Conservation (phyloP, 2,797 vertebrate species). For the Coccyzus lansbergi region DNA sequence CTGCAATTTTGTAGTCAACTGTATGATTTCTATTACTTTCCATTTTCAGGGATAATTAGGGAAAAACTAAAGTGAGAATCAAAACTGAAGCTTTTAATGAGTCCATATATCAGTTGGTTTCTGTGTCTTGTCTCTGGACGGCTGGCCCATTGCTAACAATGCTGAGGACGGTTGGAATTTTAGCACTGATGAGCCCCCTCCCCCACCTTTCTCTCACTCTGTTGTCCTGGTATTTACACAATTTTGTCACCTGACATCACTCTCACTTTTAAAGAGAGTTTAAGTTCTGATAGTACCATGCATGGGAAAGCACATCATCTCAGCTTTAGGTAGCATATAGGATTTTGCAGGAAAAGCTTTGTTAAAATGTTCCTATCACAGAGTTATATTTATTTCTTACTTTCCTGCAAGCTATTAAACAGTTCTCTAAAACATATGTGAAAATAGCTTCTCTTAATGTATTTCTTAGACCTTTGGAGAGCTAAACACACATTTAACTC, state of each 20-base stretch:
- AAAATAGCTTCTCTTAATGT: slow-evolving; percentile 67
- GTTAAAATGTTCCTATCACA: not conserved
- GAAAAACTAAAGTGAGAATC: not conserved
- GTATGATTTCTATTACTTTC: not conserved
- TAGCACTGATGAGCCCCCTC: not conserved
- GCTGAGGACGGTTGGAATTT: not conserved
- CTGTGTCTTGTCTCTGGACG: not conserved
- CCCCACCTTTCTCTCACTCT: not conserved
- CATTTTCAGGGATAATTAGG: not conserved
- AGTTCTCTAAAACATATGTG: not conserved
- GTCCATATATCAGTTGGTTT: not conserved
- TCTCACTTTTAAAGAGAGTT: not conserved
- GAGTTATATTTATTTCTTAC: not conserved
- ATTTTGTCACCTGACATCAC: not conserved
- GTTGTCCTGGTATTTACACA: not conserved
- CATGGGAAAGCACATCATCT: not conserved
- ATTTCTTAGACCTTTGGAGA: slow-evolving; percentile 71
- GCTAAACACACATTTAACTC: slow-evolving; percentile 79
- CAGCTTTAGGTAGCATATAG: not conserved
- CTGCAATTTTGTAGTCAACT: not conserved
- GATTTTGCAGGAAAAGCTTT: not conserved
- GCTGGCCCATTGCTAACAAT: not conserved
- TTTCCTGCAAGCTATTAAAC: slow-evolving; percentile 8
- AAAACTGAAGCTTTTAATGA: not conserved
- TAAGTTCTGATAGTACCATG: not conserved